phyloP scores from a whole-genome alignment of 2,888 invertebrate species.

The Caenorhabditis angaria region DNA sequence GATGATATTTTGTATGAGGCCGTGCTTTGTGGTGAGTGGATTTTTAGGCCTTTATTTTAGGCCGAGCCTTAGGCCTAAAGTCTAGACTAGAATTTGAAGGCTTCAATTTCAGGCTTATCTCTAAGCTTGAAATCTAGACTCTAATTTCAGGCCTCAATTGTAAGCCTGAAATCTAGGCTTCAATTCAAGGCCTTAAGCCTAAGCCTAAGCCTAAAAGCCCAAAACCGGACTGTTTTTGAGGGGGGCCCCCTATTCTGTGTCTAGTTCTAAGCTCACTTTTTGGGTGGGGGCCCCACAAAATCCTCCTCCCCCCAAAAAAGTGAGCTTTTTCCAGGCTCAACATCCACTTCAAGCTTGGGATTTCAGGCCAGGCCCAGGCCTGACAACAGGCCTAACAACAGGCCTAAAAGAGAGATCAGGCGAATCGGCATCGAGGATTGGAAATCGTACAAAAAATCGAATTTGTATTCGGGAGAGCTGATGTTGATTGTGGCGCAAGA shows the following conservation, averaged over 20 bases:
- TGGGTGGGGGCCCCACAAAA: background rate
- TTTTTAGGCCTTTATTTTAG: background rate
- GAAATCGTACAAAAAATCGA: conserved; percentile 44
- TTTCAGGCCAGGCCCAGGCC: no score
- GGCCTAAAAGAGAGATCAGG: conserved; percentile 28
- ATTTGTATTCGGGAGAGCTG: conserved; percentile 49
- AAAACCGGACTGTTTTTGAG: no score
- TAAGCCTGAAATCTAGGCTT: no score
- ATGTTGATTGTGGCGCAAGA: conserved; percentile 59
- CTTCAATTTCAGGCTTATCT: background rate
- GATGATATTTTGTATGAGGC: conserved; percentile 67
- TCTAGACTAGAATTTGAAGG: background rate
- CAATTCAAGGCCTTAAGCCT: no score
- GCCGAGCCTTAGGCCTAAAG: no score
- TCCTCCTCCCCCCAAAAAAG: background rate
- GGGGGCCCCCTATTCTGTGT: background rate
- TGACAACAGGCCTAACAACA: no score
- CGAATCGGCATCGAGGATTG: conserved; percentile 53
- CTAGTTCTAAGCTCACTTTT: background rate
- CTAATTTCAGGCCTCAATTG: background rate
- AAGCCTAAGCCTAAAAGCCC: no score
- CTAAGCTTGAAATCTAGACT: background rate
- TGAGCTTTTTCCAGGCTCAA: no score
- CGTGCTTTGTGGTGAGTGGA: conserved; percentile 62
- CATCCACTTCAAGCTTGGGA: no score